Base-by-base conservation (phyloP, 2,888 invertebrate species). In the Unio pictorum region DNA sequence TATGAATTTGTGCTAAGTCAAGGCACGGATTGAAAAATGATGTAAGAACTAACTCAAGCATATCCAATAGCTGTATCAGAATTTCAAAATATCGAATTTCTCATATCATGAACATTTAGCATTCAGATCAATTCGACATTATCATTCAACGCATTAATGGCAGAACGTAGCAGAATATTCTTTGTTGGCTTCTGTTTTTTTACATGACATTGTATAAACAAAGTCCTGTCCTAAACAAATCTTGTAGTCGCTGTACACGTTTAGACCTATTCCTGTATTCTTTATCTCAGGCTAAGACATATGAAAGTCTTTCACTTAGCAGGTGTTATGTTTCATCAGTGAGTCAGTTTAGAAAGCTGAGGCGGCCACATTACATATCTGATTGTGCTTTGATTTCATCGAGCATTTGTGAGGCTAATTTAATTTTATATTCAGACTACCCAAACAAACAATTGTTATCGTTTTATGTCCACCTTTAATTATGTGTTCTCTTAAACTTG, bases 91-190 rank as follows among this genome's bases (percentile, higher is more conserved):
- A 23, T 28, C 20, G 56, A 17, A 30, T 57, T 56, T 23, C 58
- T 58, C 4, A 57, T 5, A 23, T 7, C 56, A 57, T 23, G 56
- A n/a, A 55, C 58, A 18, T 58, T 54, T 0, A 58, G 58, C n/a
- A 23, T 57, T 56, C 20, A 18, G 11, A 65, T 65, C n/a, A 65
- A 57, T 54, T 65, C 65, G 23, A 34, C 58, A 30, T 65, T 65
- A 28, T 26, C 65, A 57, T 57, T 58, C n/a, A 65, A 1, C n/a
- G 65, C 3, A 28, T 65, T 54, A 18, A 65, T 28, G 20, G 30
- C 65, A 20, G 28, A 57, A n/a, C 34, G 3, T 20, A 65, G 55
- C 7, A 58, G 30, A 20, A 56, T 28, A 57, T 65, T 26, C 3
- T 65, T 65, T 18, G 57, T 1, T 0, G 58, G n/a, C 2, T 65